Conservation (phyloP, 2,113 vertebrate genomes). For the Takifugu bimaculatus region DNA sequence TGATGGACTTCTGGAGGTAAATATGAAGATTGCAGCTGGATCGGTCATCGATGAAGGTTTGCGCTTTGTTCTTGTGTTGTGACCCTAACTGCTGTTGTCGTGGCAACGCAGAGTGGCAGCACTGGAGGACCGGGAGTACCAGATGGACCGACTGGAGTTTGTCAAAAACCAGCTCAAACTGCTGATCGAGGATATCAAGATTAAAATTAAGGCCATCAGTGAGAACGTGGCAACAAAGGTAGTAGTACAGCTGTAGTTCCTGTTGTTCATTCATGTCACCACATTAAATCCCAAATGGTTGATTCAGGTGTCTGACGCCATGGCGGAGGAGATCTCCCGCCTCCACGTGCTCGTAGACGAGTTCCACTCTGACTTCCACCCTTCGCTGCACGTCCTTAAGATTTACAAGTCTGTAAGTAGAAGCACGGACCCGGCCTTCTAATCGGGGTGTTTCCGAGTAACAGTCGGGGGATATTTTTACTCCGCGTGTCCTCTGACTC, state of each 20-base stretch:
- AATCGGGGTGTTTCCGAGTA: not conserved
- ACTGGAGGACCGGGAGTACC: conserved; percentile 88
- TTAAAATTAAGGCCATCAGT: conserved; percentile 87
- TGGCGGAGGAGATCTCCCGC: conserved; percentile 95
- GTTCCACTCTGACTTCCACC: conserved; percentile 90
- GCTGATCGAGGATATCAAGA: conserved; percentile 87
- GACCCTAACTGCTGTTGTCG: conserved; percentile 8
- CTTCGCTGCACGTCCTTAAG: conserved; percentile 85
- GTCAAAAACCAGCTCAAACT: conserved; percentile 88
- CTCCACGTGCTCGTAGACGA: conserved; percentile 92
- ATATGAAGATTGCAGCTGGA: not conserved
- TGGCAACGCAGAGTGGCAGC: conserved; percentile 78
- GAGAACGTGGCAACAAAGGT: conserved; percentile 90
- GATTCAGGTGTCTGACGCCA: conserved; percentile 88
- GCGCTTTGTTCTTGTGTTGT: not conserved
- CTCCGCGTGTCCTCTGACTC: conserved; percentile 3
- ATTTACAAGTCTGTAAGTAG: conserved; percentile 87
- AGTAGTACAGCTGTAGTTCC: not conserved
- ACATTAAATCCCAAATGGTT: conserved; percentile 2
- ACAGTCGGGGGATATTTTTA: not conserved
- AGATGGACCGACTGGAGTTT: conserved; percentile 86
- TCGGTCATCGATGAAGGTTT: not conserved
- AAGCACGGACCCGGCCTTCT: not conserved
- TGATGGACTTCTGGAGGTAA: not conserved
- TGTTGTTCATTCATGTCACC: not conserved